phyloP scores from a whole-genome alignment of 1,140 invertebrate species.

The Pygmarrhopalites habei region DNA sequence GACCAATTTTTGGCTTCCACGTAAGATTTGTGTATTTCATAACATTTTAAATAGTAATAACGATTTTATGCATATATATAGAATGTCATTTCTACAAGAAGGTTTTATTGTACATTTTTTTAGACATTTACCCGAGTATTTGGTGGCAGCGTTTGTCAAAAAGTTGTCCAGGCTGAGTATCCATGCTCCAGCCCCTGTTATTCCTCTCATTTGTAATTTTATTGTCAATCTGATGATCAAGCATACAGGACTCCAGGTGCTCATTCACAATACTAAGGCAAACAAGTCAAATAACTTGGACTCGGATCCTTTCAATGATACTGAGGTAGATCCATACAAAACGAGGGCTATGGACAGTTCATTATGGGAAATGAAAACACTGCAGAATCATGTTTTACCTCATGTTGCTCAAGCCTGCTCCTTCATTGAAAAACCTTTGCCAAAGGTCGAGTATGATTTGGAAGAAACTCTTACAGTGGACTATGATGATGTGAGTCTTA shows the following conservation, averaged over 20 bases:
- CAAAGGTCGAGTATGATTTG: constrained; percentile 60
- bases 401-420: constrained; percentile 57
- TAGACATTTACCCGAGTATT: constrained; percentile 80
- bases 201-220: constrained; percentile 70
- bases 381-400: constrained; percentile 71
- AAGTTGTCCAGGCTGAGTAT: constrained; percentile 73
- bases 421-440: constrained; percentile 60
- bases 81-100: too few species aligned
- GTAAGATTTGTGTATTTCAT: too few species aligned
- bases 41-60: too few species aligned
- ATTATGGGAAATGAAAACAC: constrained; percentile 78
- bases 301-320: constrained; percentile 72
- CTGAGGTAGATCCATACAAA: constrained; percentile 67
- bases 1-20: constrained; percentile 88
- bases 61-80: too few species aligned
- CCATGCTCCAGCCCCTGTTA: constrained; percentile 69
- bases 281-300: constrained; percentile 10
- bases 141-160: constrained; percentile 91
- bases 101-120: constrained; percentile 36
- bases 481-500: constrained; percentile 49
- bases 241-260: constrained; percentile 71
- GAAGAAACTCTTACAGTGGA: constrained; percentile 54
- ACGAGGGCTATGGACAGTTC: constrained; percentile 76
- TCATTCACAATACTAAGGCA: constrained; percentile 53
- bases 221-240: constrained; percentile 78